phyloP scores from a whole-genome alignment of 2,113 vertebrate species.

The Chrysemys picta region DNA sequence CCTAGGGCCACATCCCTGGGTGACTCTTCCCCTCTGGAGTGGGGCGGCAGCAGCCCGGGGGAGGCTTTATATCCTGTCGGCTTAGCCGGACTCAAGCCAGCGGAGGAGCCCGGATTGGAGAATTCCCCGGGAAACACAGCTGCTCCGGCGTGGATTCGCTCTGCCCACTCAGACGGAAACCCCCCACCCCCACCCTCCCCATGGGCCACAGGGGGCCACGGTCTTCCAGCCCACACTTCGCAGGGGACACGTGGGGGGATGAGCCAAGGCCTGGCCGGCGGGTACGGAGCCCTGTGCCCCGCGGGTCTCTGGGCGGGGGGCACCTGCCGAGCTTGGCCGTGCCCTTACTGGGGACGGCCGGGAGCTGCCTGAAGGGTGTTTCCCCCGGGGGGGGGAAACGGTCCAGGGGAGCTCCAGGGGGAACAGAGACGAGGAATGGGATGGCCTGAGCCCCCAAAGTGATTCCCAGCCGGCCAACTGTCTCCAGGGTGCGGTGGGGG shows the following conservation, averaged over 20 bases:
- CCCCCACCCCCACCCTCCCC: background rate
- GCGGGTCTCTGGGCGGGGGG: background rate
- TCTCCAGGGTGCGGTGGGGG: background rate
- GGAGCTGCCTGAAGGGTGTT: no score
- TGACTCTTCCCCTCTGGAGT: background rate
- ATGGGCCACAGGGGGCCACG: background rate
- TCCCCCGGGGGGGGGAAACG: background rate
- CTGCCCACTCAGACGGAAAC: background rate
- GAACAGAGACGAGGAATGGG: background rate
- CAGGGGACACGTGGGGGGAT: rapidly evolving
- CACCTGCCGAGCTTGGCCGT: background rate
- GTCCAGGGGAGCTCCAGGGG: background rate
- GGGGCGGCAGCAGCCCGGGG: background rate
- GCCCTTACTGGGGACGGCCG: no score
- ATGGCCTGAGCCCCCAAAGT: background rate
- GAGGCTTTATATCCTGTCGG: background rate
- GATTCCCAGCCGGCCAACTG: background rate
- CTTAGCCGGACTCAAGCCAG: rapidly evolving
- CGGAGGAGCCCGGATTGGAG: background rate
- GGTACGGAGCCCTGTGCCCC: background rate
- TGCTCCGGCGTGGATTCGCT: background rate
- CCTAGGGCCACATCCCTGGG: background rate
- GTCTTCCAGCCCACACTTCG: background rate
- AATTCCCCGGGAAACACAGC: background rate
- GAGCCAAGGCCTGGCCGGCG: background rate